Conservation (phyloP, 2,797 vertebrate species). For the Acanthornis magna region DNA sequence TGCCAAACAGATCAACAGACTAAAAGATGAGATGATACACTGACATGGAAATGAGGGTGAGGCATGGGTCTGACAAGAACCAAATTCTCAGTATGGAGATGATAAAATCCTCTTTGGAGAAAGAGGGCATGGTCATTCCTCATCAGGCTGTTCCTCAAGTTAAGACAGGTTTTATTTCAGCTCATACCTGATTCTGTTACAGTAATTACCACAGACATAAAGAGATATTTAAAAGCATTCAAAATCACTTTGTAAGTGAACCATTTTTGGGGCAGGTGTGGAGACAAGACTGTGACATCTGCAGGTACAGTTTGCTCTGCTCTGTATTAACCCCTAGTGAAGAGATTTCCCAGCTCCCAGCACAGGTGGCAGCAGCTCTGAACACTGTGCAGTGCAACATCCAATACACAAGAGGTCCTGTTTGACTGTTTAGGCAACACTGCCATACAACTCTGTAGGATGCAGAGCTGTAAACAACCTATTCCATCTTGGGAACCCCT, state of each 20-base stretch:
- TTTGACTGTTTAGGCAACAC: background rate
- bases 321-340: background rate
- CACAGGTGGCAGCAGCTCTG: background rate
- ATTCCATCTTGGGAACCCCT: background rate
- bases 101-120: background rate
- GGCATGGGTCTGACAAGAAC: background rate
- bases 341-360: background rate
- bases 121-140: background rate
- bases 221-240: background rate
- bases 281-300: background rate
- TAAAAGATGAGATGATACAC: background rate
- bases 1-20: background rate
- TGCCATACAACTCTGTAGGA: accelerated
- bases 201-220: background rate
- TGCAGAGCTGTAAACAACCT: background rate
- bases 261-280: background rate
- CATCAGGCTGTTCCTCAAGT: background rate
- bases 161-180: background rate
- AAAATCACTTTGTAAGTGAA: background rate
- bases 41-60: background rate
- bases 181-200: background rate
- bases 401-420: background rate
- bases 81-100: background rate
- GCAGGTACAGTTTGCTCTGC: background rate
- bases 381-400: background rate